Percentiles rank a stretch among this genome's conserved stretches.
Evolutionary conservation across 2,888 invertebrate genomes (phyloP).

Genomic region (Plebejus anna): DNA sequence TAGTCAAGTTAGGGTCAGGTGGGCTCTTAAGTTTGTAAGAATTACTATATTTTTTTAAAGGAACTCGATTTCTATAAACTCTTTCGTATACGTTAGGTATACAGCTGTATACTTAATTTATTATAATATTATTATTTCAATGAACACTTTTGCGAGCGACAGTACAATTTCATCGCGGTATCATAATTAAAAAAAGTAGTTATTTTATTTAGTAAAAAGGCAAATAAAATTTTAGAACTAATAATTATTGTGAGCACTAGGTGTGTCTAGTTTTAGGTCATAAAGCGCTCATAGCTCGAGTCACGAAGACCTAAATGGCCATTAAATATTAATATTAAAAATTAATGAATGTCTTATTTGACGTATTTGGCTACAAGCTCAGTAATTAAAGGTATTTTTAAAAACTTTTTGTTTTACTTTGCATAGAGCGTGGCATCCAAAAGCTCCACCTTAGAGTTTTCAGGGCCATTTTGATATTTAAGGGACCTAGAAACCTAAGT

Average conservation of each 20-base stretch:
- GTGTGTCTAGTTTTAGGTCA: constrained; percentile 30
- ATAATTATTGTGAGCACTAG: constrained; percentile 26
- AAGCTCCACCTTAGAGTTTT: too few species aligned
- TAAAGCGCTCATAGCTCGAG: not conserved
- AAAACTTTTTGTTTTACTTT: too few species aligned
- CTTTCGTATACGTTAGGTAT: too few species aligned
- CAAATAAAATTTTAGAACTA: constrained; percentile 10
- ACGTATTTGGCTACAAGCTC: not conserved
- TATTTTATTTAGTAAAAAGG: not conserved
- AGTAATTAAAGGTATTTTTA: not conserved
- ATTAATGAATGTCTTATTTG: not conserved
- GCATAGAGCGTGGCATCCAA: too few species aligned
- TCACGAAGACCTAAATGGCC: constrained; percentile 5
- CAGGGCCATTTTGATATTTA: too few species aligned
- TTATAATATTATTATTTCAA: too few species aligned
- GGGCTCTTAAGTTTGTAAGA: too few species aligned
- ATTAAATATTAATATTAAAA: not conserved
- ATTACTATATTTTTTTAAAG: too few species aligned
- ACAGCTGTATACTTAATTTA: too few species aligned
- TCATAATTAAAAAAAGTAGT: constrained; percentile 2
- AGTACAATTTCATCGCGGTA: not conserved
- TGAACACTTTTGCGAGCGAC: not conserved
- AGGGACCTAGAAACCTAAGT: too few species aligned
- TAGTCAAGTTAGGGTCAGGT: too few species aligned
- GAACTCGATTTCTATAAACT: too few species aligned